These are phyloP conservation scores for Callinectes sapidus DNA, from an alignment of 2,888 invertebrate genomes.

Conservation along the genomic window DNA sequence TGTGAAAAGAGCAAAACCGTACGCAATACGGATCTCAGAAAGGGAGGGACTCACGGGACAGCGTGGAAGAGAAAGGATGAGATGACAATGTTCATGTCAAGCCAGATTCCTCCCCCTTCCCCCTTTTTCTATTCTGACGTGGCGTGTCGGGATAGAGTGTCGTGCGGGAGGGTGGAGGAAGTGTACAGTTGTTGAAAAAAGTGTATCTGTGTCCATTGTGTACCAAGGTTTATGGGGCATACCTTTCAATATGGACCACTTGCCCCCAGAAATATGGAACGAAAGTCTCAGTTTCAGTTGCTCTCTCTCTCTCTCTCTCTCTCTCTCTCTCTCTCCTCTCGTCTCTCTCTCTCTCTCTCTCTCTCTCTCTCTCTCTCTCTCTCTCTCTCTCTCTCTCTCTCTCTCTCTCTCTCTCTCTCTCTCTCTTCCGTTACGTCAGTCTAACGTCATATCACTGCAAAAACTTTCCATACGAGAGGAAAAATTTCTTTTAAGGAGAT, in stretches of 20 bases:
- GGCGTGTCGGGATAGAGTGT: not conserved
- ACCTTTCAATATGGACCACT: conserved; percentile 7
- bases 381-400: not conserved
- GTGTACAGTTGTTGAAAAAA: not conserved
- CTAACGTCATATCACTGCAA: not conserved
- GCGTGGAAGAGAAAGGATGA: not conserved
- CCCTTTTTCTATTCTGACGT: not conserved
- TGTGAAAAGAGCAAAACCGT: too few species aligned
- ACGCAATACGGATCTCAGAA: not conserved
- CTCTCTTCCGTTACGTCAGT: not conserved
- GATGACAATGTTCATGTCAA: not conserved
- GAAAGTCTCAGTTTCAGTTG: not conserved
- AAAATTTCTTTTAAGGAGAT: not conserved
- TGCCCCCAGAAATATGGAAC: not conserved
- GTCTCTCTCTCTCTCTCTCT: not conserved
- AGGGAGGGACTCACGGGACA: not conserved
- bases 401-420: conserved; percentile 29
- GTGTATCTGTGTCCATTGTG: not conserved
- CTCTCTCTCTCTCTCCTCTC: conserved; percentile 1
- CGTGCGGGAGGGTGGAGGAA: not conserved
- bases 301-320: not conserved
- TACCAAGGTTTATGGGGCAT: not conserved
- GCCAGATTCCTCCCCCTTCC: not conserved
- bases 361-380: not conserved
- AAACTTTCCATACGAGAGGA: not conserved